A percentile compares a stretch with the other conserved stretches of the same genome.
Conservation (phyloP, 2,888 invertebrate genomes). For the Phoenoteleia sp. region DNA sequence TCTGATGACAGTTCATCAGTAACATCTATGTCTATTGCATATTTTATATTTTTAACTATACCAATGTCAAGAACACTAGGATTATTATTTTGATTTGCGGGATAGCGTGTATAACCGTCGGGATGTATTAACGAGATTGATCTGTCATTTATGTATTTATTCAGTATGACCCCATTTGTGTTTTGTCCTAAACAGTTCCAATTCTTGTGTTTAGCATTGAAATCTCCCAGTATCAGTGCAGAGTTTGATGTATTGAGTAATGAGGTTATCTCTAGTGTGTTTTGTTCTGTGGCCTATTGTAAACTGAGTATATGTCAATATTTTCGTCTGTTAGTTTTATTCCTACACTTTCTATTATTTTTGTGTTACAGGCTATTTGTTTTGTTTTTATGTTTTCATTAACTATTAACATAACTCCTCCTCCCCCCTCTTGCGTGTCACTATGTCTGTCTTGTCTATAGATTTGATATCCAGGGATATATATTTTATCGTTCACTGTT, state of each 20-base stretch:
- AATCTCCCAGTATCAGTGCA: slow-evolving; percentile 64
- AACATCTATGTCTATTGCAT: slow-evolving; percentile 1
- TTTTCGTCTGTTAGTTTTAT: slow-evolving; percentile 12
- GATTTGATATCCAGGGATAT: background rate
- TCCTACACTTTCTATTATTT: background rate
- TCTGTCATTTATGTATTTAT: slow-evolving; percentile 34
- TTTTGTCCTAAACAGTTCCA: slow-evolving; percentile 61
- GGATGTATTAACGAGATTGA: slow-evolving; percentile 26
- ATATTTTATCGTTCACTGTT: background rate
- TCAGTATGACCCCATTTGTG: slow-evolving; percentile 40
- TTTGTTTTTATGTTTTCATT: background rate
- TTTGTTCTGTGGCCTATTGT: too few relatives aligned
- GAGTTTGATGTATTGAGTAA: too few relatives aligned
- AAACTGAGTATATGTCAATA: too few relatives aligned
- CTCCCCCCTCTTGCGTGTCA: background rate
- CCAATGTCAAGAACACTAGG: slow-evolving; percentile 28
- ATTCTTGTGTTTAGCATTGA: slow-evolving; percentile 64
- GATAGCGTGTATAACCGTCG: slow-evolving; percentile 9
- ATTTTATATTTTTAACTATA: slow-evolving; percentile 15
- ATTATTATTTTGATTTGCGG: background rate
- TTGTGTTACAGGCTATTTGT: background rate
- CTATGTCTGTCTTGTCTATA: background rate
- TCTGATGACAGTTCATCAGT: slow-evolving; percentile 68
- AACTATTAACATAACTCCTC: background rate
- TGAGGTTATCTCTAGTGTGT: too few relatives aligned